Evolutionary conservation across 1,140 invertebrate species (phyloP).

Genomic region (Drosophila pandora): DNA sequence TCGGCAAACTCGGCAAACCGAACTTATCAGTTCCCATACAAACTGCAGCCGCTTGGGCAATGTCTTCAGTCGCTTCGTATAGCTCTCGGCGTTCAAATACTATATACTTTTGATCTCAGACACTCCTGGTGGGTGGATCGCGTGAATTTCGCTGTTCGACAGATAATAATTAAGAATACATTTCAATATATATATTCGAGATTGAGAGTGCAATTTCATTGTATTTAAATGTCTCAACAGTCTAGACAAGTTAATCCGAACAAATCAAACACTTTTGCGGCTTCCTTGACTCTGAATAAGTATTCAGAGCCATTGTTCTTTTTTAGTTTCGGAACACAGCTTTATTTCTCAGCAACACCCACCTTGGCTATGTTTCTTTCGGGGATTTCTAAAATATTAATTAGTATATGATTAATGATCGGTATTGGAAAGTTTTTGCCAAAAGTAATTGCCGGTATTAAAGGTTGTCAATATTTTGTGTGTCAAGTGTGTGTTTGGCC

Average conservation of each 20-base stretch:
- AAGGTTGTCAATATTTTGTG: slow-evolving; percentile 37
- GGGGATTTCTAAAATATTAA: slow-evolving; percentile 9
- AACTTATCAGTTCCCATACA: slow-evolving; percentile 39
- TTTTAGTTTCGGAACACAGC: neutral
- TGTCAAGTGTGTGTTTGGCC: slow-evolving; percentile 46
- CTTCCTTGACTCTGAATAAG: slow-evolving; percentile 11
- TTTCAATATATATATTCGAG: neutral
- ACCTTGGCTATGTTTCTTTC: neutral
- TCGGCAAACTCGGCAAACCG: slow-evolving; percentile 18
- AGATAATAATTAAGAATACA: slow-evolving; percentile 8
- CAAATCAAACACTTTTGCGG: slow-evolving; percentile 15
- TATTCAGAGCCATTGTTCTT: neutral
- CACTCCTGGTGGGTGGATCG: slow-evolving; percentile 26
- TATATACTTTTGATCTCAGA: slow-evolving; percentile 8
- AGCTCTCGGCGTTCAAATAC: slow-evolving; percentile 14
- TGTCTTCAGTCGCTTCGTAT: slow-evolving; percentile 30
- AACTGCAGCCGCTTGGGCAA: slow-evolving; percentile 22
- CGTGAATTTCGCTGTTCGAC: slow-evolving; percentile 16
- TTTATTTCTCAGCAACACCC: slow-evolving; percentile 3
- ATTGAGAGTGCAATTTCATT: slow-evolving; percentile 15
- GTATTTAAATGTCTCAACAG: slow-evolving; percentile 36
- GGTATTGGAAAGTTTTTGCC: slow-evolving; percentile 16
- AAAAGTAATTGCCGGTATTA: slow-evolving; percentile 27
- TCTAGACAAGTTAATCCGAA: slow-evolving; percentile 8
- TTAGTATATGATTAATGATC: slow-evolving; percentile 32